Evolutionary conservation across 2,888 invertebrate species (phyloP).

Genomic region (Leucozona laternaria): DNA sequence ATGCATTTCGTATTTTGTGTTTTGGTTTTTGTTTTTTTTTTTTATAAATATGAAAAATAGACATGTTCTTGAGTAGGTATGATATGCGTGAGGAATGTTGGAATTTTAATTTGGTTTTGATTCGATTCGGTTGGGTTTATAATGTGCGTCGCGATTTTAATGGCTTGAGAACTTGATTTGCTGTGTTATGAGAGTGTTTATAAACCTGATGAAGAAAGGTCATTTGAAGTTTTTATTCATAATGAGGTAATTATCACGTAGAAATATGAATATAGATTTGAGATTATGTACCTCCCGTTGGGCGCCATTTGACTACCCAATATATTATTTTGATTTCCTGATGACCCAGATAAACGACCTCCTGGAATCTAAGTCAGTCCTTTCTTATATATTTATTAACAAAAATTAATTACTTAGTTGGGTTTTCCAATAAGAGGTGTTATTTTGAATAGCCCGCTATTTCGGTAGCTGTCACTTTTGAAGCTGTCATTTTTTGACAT

Average conservation of each 20-base stretch:
- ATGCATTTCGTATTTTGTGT: slow-evolving; percentile 7
- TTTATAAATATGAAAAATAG: not conserved
- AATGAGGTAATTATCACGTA: not conserved
- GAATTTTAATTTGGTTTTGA: slow-evolving; percentile 16
- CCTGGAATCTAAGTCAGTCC: too few species aligned
- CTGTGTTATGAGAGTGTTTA: not conserved
- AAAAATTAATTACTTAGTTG: too few species aligned
- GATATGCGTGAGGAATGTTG: slow-evolving; percentile 17
- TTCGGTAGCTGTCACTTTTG: too few species aligned
- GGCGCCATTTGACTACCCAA: not conserved
- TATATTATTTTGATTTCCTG: not conserved
- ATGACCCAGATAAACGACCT: not conserved
- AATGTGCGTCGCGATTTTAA: not conserved
- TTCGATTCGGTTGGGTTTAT: not conserved
- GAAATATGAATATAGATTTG: not conserved
- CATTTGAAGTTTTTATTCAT: not conserved
- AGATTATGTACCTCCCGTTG: not conserved
- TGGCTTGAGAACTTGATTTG: slow-evolving; percentile 2
- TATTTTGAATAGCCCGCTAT: too few species aligned
- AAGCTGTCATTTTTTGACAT: too few species aligned
- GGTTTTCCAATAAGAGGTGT: too few species aligned
- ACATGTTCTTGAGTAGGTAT: slow-evolving; percentile 29
- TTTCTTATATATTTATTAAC: too few species aligned
- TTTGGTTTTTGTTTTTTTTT: not conserved
- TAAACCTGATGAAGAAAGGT: slow-evolving; percentile 14